phyloP scores from a whole-genome alignment of 2,797 vertebrate genomes.

The Coregonus suidteri region DNA sequence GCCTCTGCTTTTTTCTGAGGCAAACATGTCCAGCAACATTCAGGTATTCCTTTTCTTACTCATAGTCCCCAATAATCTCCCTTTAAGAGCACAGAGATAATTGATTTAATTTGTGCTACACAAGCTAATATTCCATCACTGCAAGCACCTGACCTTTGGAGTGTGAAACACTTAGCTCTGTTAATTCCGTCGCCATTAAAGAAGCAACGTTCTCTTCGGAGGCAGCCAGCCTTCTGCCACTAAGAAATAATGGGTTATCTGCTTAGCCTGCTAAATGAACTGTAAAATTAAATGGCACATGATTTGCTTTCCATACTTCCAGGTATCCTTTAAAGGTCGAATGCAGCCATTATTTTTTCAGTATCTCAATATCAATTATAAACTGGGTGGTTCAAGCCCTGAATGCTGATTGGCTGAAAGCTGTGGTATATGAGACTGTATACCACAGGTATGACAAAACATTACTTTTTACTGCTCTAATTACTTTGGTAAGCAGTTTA shows the following conservation, averaged over 20 bases:
- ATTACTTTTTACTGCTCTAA: too few relatives aligned
- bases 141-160: conserved; percentile 78
- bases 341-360: too few relatives aligned
- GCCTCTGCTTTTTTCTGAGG: not conserved
- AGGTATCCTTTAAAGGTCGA: conserved; percentile 42
- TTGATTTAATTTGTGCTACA: conserved; percentile 77
- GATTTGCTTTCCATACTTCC: conserved; percentile 74
- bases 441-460: too few relatives aligned
- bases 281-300: conserved; percentile 79
- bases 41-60: conserved; percentile 33
- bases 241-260: conserved; percentile 76
- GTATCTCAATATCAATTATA: too few relatives aligned
- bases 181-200: conserved; percentile 81
- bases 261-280: conserved; percentile 82
- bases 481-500: too few relatives aligned
- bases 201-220: conserved; percentile 60
- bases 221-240: conserved; percentile 69
- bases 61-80: conserved; percentile 53
- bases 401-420: too few relatives aligned
- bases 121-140: conserved; percentile 81
- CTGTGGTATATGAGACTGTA: too few relatives aligned
- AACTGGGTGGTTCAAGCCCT: too few relatives aligned
- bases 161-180: conserved; percentile 79
- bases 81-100: conserved; percentile 70
- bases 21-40: conserved; percentile 17